Evolutionary conservation across 2,113 vertebrate genomes (phyloP).

Genomic region (Cygnus atratus): DNA sequence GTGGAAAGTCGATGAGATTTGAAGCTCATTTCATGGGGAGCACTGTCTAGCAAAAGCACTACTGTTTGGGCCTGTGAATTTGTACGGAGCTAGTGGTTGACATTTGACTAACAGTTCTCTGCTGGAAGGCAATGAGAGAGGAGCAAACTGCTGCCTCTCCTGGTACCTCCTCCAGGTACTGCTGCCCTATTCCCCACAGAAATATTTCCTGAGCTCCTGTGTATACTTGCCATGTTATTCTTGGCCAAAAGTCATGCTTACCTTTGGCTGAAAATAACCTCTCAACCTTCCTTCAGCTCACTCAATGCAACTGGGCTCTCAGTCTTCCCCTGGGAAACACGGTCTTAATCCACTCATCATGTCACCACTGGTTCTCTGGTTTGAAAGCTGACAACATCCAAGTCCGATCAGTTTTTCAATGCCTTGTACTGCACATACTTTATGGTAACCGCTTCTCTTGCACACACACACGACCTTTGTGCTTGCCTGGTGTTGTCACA

Average conservation of each 20-base stretch:
- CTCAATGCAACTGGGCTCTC: not conserved
- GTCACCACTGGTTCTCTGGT: no score
- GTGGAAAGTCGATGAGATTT: not conserved
- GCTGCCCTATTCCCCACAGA: not conserved
- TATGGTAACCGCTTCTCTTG: not conserved
- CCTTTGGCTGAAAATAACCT: not conserved
- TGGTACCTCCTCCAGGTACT: no score
- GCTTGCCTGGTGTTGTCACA: not conserved
- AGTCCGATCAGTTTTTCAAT: not conserved
- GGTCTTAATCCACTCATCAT: not conserved
- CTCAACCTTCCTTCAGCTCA: not conserved
- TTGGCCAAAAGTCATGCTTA: not conserved
- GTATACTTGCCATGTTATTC: not conserved
- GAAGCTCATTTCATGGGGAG: not conserved
- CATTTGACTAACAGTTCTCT: not conserved
- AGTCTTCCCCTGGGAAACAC: not conserved
- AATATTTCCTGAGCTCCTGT: not conserved
- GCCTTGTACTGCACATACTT: rapidly evolving
- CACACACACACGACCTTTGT: rapidly evolving
- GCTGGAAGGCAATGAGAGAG: not conserved
- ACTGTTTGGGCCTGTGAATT: not conserved
- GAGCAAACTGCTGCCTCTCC: not conserved
- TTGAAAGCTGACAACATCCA: not conserved
- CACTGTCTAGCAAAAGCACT: not conserved
- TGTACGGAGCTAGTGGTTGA: not conserved